Evolutionary conservation across 1,140 invertebrate genomes (phyloP).

Genomic region (Papilio machaon): DNA sequence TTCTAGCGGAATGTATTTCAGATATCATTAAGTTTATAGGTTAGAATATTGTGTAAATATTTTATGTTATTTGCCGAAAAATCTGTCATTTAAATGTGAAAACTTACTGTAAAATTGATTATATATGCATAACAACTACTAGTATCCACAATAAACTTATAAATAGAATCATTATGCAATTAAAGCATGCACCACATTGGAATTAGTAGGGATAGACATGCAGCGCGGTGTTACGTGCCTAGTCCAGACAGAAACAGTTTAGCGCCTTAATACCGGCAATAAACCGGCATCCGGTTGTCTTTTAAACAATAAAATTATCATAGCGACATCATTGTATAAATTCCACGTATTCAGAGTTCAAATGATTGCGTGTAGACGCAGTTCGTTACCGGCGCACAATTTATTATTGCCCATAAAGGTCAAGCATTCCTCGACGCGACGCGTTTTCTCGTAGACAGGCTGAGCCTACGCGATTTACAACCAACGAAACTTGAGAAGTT

Average conservation of each 20-base stretch:
- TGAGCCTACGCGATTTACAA: constrained; percentile 30
- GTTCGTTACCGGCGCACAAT: constrained; percentile 35
- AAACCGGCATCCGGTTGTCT: constrained; percentile 32
- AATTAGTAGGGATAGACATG: constrained; percentile 1
- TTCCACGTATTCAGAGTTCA: constrained; percentile 30
- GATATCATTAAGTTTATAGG: not conserved
- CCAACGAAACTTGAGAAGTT: constrained; percentile 22
- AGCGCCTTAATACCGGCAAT: constrained; percentile 34
- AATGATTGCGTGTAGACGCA: constrained; percentile 25
- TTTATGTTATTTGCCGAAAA: not conserved
- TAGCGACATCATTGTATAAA: constrained; percentile 35
- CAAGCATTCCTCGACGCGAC: constrained; percentile 26
- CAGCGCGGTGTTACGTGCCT: constrained; percentile 3
- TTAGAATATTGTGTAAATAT: not conserved
- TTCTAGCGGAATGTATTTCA: not conserved
- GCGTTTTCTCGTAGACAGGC: not conserved
- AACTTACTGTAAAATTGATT: not conserved
- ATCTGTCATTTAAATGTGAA: no score
- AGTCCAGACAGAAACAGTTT: constrained; percentile 17
- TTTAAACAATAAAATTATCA: constrained; percentile 36
- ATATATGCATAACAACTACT: not conserved
- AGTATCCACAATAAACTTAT: not conserved
- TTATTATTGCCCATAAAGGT: constrained; percentile 35
- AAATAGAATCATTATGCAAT: constrained; percentile 31
- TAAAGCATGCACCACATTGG: constrained; percentile 6